Evolutionary conservation across 2,113 vertebrate species (phyloP).

Genomic region (Sphaerodactylus townsendi): DNA sequence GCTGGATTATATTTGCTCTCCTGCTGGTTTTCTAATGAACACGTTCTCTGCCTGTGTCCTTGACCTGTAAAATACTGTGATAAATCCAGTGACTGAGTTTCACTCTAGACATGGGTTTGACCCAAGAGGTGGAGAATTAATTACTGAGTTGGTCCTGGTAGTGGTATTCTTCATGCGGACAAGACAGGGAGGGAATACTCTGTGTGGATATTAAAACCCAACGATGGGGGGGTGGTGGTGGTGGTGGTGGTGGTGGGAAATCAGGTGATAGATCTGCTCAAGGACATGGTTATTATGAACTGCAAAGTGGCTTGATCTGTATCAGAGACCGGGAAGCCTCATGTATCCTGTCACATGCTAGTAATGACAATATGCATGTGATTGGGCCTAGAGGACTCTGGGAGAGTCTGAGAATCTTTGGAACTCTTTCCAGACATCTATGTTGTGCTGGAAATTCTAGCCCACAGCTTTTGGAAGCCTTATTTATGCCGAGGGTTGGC

Average conservation of each 20-base stretch:
- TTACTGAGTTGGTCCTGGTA: neutral
- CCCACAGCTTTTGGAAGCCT: neutral
- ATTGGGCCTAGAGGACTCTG: no score
- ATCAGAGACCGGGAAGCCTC: neutral
- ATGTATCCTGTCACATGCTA: no score
- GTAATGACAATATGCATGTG: neutral
- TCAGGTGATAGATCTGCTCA: neutral
- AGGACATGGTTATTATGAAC: no score
- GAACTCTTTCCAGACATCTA: neutral
- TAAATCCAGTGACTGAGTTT: neutral
- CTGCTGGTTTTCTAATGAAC: neutral
- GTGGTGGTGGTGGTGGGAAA: no score
- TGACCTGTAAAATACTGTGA: neutral
- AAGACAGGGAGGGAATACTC: neutral
- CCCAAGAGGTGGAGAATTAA: neutral
- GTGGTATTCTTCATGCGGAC: neutral
- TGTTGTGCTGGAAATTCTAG: neutral
- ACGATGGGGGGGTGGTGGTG: no score
- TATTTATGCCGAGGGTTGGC: conserved; percentile 26
- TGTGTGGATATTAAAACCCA: neutral
- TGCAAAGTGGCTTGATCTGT: neutral
- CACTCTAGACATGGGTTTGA: neutral
- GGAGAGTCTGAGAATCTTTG: neutral
- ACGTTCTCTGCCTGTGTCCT: neutral
- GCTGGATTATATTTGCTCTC: neutral